phyloP scores from a whole-genome alignment of 2,888 invertebrate species.

The Conistra vaccinii region DNA sequence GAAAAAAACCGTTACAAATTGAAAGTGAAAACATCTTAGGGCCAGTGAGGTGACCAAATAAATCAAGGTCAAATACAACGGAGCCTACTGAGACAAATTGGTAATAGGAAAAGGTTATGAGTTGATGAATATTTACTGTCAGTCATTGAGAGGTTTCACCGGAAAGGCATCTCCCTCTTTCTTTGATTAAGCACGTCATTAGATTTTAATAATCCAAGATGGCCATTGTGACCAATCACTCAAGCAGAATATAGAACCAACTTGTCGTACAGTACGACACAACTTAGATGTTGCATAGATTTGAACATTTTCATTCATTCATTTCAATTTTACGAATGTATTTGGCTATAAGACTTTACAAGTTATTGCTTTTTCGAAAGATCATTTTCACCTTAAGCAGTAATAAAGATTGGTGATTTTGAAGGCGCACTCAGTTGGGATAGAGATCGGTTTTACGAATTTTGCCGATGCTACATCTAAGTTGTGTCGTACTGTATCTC shows the following conservation, averaged over 20 bases:
- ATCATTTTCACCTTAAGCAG: too few relatives aligned
- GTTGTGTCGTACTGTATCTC: too few relatives aligned
- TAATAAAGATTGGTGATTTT: too few relatives aligned
- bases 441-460: too few relatives aligned
- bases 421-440: too few relatives aligned
- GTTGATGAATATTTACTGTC: background rate
- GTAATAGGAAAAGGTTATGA: background rate
- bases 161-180: background rate
- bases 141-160: background rate
- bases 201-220: background rate
- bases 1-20: conserved; percentile 8
- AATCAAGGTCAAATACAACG: conserved; percentile 21
- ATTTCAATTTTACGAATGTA: too few relatives aligned
- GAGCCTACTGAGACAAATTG: background rate
- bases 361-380: too few relatives aligned
- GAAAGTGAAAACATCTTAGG: conserved; percentile 46
- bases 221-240: background rate
- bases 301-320: too few relatives aligned
- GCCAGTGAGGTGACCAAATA: conserved; percentile 1
- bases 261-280: too few relatives aligned
- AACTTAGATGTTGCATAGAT: too few relatives aligned
- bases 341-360: too few relatives aligned
- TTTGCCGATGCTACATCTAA: too few relatives aligned
- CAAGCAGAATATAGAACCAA: background rate
- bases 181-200: background rate